phyloP scores from a whole-genome alignment of 2,797 vertebrate species.

The Clarias laeviceps region DNA sequence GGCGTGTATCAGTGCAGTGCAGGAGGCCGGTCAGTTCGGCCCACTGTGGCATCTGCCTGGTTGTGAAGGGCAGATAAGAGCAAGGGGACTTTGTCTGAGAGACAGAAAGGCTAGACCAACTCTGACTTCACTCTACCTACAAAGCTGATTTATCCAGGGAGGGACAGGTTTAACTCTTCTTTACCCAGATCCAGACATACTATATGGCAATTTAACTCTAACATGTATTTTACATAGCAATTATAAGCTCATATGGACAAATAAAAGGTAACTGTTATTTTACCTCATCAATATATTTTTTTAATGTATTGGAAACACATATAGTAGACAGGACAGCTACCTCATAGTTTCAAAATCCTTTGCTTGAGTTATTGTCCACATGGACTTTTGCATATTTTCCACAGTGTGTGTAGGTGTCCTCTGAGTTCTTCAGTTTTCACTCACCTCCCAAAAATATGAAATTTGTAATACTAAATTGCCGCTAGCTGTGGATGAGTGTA shows the following conservation, averaged over 20 bases:
- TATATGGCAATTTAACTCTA: neutral
- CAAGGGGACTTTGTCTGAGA: conserved; percentile 32
- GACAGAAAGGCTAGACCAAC: conserved; percentile 21
- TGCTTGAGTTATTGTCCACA: neutral
- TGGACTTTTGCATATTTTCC: neutral
- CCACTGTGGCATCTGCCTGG: conserved; percentile 16
- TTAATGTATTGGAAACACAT: neutral
- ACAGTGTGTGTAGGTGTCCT: neutral
- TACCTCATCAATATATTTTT: neutral
- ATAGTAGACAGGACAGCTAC: neutral
- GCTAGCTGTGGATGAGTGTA: neutral
- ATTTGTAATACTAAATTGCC: neutral
- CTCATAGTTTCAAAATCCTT: neutral
- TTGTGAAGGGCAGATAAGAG: conserved; percentile 49
- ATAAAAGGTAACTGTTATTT: too few relatives aligned
- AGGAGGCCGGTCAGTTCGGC: conserved; percentile 33
- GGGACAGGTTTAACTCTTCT: neutral
- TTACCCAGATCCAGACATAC: neutral
- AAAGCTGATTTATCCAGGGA: neutral
- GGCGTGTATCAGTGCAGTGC: conserved; percentile 40
- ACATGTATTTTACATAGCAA: neutral
- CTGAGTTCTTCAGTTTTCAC: neutral
- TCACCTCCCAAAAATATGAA: neutral
- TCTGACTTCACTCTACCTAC: conserved; percentile 27
- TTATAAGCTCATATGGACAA: too few relatives aligned